phyloP scores from a whole-genome alignment of 2,888 invertebrate species.

The Platycnemis pennipes region DNA sequence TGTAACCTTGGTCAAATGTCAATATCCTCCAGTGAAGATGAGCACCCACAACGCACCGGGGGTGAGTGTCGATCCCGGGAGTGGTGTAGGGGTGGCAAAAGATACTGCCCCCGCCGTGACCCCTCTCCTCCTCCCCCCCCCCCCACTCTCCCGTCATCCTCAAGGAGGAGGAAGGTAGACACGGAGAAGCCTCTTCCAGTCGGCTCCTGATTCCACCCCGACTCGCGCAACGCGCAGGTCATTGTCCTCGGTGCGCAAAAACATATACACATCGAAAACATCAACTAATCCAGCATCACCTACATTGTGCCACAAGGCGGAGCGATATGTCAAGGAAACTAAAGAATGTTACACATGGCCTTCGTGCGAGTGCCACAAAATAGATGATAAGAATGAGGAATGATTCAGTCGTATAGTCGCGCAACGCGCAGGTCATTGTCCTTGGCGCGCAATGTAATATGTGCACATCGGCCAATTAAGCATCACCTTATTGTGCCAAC shows the following conservation, averaged over 20 bases:
- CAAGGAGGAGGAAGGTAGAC: neutral
- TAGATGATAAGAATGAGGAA: neutral
- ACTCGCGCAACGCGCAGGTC: neutral
- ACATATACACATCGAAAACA: neutral
- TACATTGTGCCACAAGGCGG: too few relatives aligned
- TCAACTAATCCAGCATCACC: too few relatives aligned
- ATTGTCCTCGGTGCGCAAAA: neutral
- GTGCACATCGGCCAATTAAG: too few relatives aligned
- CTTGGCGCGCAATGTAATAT: neutral
- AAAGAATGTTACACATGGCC: too few relatives aligned
- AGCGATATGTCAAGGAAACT: too few relatives aligned
- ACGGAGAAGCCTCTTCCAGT: neutral
- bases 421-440: constrained; percentile 2
- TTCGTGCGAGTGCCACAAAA: too few relatives aligned
- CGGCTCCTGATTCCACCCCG: neutral
- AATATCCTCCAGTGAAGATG: constrained; percentile 29
- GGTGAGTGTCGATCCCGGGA: neutral
- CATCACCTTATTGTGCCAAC: too few relatives aligned
- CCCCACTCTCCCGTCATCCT: neutral
- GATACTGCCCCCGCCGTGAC: neutral
- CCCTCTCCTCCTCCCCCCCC: neutral
- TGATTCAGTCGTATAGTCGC: neutral
- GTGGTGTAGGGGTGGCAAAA: neutral
- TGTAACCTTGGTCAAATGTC: constrained; percentile 38
- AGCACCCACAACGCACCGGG: neutral